Evolutionary conservation across 37 sponge, comb jelly and placozoan species (phyloP), one percentile per base, ranked within the genome.

Genomic region (Ephydatia muelleri): DNA sequence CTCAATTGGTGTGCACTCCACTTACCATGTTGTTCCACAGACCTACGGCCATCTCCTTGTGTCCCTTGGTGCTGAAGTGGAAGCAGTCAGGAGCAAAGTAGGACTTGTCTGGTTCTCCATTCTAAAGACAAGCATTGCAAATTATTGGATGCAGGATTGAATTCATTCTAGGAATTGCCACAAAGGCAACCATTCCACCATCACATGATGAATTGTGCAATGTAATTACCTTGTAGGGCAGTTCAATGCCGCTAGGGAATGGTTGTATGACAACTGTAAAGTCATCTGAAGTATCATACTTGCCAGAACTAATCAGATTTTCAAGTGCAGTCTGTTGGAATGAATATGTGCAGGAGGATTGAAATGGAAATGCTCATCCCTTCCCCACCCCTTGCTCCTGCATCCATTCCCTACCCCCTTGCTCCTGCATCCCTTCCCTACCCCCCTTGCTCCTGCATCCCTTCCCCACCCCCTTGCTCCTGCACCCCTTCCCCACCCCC

Each of bases 81-180:
- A 93, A 93, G 80, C 93, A 93, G 65, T 93, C 93, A 11, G 81
- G 87, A 29, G 89, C 93, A 89, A 93, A 89, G 68, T 78, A 89
- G 29, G 65, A 49, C 38, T 16, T 64, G 35, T 89, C 85, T 22
- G 80, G 79, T 13, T 78, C 36, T 29, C 84, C 90, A 47, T 84
- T 57, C 57, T 57, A 11, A 43, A 11, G 4, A 8, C 8, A 43
- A 57, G 9, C 0, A 57, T 57, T 57, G 57, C 19, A 21, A 43
- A 57, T 57, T 4, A 57, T 57, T 57, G 57, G 14, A 21, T 57
- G 57, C 19, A 57, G 57, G 16, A 57, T 57, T 57, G 57, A 57
- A 57, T 57, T 57, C 57, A 57, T 57, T 57, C 0, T 19, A 19
- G 0, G 8, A 4, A 57, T 57, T 57, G 57, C 57, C 6, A 13